Base-by-base conservation (phyloP, 2,888 invertebrate genomes). In the Amphimallon solstitiale region DNA sequence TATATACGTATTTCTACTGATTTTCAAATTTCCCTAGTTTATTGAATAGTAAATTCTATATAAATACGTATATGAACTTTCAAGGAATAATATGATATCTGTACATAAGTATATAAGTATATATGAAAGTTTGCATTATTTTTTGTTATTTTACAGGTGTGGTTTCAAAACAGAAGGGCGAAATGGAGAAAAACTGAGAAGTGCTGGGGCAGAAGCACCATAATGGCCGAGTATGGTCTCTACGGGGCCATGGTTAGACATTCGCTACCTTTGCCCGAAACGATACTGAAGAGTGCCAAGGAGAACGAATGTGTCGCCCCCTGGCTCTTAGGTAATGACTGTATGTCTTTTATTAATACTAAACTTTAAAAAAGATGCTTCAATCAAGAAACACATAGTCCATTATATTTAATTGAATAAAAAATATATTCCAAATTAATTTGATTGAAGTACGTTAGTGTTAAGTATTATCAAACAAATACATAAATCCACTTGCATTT, bases 101-200 rank as follows among this genome's bases (percentile, higher is more conserved):
- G n/a, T n/a, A n/a, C n/a, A n/a, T n/a, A n/a, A n/a, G n/a, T n/a
- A n/a, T n/a, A n/a, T n/a, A n/a, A n/a, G n/a, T n/a, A n/a, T n/a
- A n/a, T n/a, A n/a, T n/a, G n/a, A n/a, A n/a, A n/a, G n/a, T n/a
- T n/a, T n/a, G n/a, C n/a, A n/a, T n/a, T n/a, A n/a, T n/a, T 1
- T 12, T 14, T 43, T 46, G 1, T 46, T 21, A 21, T 21, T 56
- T 86, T 86, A 1, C 87, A 99, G 98, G 98, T 99, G 63, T 99
- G 98, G 98, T 99, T 97, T 84, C 97, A 97, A 86, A 99, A 99
- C 84, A 89, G 98, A 21, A 88, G 98, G 46, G 98, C 98, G 77
- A 98, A 98, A 82, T 99, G 98, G 98, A 91, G 98, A 70, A 99
- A 99, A 84, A 99, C 98, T 62, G 98, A 99, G 85, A 99, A 99